A percentile compares a stretch with the other conserved stretches of the same genome.
Conservation (phyloP, 2,113 vertebrate genomes). For the Peromyscus polionotus region DNA sequence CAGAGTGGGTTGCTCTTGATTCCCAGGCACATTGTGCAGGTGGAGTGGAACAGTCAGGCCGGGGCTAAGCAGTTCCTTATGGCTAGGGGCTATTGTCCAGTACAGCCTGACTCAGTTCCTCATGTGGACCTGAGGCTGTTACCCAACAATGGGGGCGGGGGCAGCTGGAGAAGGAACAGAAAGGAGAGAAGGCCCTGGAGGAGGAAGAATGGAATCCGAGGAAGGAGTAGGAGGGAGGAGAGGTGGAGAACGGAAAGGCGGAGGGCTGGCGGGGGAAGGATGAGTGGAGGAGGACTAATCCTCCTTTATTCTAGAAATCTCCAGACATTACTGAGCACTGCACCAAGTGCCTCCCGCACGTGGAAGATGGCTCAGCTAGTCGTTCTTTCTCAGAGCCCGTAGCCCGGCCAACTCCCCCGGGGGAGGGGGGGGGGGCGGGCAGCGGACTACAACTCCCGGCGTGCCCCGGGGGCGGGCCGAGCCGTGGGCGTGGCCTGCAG, state of each 20-base stretch:
- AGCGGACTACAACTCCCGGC: conserved; percentile 51
- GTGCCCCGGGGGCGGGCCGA: not conserved
- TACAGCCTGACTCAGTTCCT: not conserved
- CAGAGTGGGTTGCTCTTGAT: not conserved
- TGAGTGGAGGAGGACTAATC: not conserved
- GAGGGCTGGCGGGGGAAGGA: too few species aligned
- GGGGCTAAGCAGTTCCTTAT: not conserved
- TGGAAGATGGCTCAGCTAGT: not conserved
- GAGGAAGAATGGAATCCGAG: too few species aligned
- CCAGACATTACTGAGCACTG: not conserved
- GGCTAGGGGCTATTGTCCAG: not conserved
- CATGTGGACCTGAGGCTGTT: not conserved
- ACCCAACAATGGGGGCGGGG: too few species aligned
- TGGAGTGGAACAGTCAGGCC: not conserved
- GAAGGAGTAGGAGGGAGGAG: too few species aligned
- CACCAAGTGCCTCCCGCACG: not conserved
- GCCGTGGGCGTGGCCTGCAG: not conserved
- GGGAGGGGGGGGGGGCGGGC: too few species aligned
- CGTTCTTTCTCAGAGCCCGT: rapidly evolving
- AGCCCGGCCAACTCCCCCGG: too few species aligned
- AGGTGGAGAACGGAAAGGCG: too few species aligned
- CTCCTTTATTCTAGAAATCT: not conserved
- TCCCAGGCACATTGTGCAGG: not conserved
- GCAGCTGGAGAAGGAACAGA: not conserved
- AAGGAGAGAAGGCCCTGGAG: not conserved